phyloP scores from a whole-genome alignment of 2,797 vertebrate species.

The Chrysocyon brachyurus region DNA sequence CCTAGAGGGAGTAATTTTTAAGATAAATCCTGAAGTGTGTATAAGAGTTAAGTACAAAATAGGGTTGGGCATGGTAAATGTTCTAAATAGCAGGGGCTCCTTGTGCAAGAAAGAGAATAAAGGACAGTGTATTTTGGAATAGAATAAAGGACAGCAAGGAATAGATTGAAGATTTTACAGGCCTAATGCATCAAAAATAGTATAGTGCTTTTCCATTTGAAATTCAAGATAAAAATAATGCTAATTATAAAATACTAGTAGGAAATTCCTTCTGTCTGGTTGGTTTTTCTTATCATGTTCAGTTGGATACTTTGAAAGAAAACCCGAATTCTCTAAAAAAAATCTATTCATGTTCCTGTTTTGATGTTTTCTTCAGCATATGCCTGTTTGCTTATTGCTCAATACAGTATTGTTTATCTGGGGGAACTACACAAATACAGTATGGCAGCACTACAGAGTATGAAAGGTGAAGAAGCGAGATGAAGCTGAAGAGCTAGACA shows the following conservation, averaged over 20 bases:
- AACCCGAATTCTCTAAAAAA: background rate
- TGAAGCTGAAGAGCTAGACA: background rate
- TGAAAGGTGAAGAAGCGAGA: background rate
- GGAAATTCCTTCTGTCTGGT: background rate
- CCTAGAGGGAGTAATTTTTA: constrained; percentile 10
- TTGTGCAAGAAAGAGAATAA: background rate
- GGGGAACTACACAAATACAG: background rate
- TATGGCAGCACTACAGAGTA: background rate
- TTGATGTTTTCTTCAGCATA: background rate
- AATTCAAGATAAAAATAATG: constrained; percentile 49
- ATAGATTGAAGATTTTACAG: background rate
- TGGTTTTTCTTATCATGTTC: background rate
- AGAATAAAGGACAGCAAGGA: background rate
- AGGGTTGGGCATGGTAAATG: background rate
- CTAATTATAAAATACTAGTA: background rate
- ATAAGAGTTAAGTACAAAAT: background rate
- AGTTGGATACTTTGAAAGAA: background rate
- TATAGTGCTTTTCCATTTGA: background rate
- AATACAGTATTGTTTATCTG: background rate
- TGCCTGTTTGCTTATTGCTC: background rate
- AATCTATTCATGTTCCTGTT: background rate
- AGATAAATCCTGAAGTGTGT: background rate
- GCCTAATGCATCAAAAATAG: background rate
- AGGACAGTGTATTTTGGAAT: background rate
- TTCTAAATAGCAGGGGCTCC: background rate